Base-by-base conservation (phyloP, 2,888 invertebrate species). In the Drosophila formosana region DNA sequence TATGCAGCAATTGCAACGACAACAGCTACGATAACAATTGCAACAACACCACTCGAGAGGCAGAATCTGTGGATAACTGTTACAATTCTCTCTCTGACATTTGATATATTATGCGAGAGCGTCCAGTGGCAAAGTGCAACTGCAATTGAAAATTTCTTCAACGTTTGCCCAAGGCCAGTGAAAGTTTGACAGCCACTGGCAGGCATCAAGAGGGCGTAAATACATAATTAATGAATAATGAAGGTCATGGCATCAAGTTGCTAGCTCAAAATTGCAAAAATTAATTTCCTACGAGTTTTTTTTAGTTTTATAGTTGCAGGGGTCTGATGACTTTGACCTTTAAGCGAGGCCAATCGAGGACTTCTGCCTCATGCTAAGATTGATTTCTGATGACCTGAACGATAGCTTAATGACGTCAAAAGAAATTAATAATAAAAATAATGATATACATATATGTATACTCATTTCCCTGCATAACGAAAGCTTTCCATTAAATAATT, bases 301-400 rank as follows among this genome's bases (percentile, higher is more conserved):
- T 26, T 3, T 18, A 1, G 13, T 64, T 28, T 51, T 37, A 32
- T 25, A 32, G 43, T 4, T n/a, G 32, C 45, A 34, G 51, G 34
- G 72, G 75, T 82, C 65, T 72, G 56, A 82, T 79, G 69, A 52
- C 53, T 75, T 76, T 82, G 72, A 85, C 82, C 80, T 62, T 32
- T 18, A 32, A 28, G 55, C 43, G 25, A 28, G 64, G 62, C 39
- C 18, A 43, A 51, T 57, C 66, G 58, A 34, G 64, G 26, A 49
- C 11, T 49, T 58, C 62, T 58, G 45, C 28, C 30, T 23, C 25
- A 30, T 7, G 23, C 4, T n/a, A 25, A 65, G 82, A 74, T 82
- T 71, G 71, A 71, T 71, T 61, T 57, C 13, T 18, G 11, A 37
- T 56, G 46, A 51, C n/a, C 28, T 26, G 11, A 9, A 23, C 30